Conservation (phyloP, 2,888 invertebrate species). For the Holacanthella duospinosa region DNA sequence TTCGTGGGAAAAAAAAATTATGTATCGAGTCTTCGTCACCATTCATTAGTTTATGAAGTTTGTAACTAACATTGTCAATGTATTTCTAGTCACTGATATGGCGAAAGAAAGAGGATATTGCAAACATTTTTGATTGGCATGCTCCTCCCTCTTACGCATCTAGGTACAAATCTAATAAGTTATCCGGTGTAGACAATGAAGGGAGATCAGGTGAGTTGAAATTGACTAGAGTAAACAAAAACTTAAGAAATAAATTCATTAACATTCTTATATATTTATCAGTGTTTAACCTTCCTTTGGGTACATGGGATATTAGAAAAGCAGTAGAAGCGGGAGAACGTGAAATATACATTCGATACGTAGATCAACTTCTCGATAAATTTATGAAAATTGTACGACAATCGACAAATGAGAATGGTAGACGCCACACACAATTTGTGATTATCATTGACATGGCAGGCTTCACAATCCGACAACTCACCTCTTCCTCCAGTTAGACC, state of each 20-base stretch:
- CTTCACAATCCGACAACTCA: neutral
- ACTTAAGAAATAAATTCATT: slow-evolving; percentile 14
- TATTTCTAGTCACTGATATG: neutral
- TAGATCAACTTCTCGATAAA: neutral
- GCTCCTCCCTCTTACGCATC: neutral
- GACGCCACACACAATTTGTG: neutral
- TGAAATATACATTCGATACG: slow-evolving; percentile 11
- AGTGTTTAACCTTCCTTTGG: slow-evolving; percentile 14
- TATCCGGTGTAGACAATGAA: neutral
- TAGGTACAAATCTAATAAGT: neutral
- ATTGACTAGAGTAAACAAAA: no score
- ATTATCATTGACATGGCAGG: slow-evolving; percentile 2
- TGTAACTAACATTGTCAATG: no score
- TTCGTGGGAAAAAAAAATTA: no score
- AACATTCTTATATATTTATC: neutral
- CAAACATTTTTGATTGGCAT: neutral
- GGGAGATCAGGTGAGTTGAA: neutral
- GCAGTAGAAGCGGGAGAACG: slow-evolving; percentile 5
- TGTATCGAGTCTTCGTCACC: no score
- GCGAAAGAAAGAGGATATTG: neutral
- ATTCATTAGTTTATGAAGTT: no score
- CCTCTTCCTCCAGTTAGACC: neutral
- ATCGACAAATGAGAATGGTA: neutral
- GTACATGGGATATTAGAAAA: slow-evolving; percentile 15
- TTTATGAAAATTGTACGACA: slow-evolving; percentile 7